phyloP scores from a whole-genome alignment of 2,888 invertebrate species.

The Caenorhabditis drosophilae region DNA sequence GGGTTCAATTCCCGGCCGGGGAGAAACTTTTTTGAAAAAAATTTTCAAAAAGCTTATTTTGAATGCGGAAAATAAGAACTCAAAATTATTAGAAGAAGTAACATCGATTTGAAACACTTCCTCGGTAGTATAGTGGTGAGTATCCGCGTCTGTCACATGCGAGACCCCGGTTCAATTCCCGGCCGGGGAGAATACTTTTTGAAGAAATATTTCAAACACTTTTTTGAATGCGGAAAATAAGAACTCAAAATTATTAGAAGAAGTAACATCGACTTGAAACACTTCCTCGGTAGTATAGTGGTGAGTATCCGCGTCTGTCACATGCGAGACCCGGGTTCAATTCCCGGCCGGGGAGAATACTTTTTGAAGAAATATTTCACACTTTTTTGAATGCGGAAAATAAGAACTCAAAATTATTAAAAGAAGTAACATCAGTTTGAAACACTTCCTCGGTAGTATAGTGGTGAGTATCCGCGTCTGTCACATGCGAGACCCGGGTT shows the following conservation, averaged over 20 bases:
- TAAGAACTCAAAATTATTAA: too few species aligned
- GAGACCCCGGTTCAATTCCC: conserved; percentile 67
- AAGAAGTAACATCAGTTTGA: too few species aligned
- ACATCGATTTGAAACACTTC: too few species aligned
- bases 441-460: conserved; percentile 66
- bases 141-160: conserved; percentile 67
- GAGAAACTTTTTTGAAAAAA: conserved; percentile 42
- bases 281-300: conserved; percentile 64
- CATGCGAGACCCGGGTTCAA: conserved; percentile 67
- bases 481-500: conserved; percentile 68
- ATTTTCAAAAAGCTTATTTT: too few species aligned
- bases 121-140: conserved; percentile 65
- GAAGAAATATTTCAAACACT: too few species aligned
- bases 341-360: conserved; percentile 64
- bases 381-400: too few species aligned
- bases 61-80: too few species aligned
- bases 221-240: too few species aligned
- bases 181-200: conserved; percentile 59
- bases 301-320: conserved; percentile 67
- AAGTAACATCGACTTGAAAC: too few species aligned
- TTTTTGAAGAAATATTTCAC: too few species aligned
- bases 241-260: too few species aligned
- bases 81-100: too few species aligned
- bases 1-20: conserved; percentile 56
- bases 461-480: conserved; percentile 67